Evolutionary conservation across 1,140 invertebrate species (phyloP).

Genomic region (Camponotus floridanus): DNA sequence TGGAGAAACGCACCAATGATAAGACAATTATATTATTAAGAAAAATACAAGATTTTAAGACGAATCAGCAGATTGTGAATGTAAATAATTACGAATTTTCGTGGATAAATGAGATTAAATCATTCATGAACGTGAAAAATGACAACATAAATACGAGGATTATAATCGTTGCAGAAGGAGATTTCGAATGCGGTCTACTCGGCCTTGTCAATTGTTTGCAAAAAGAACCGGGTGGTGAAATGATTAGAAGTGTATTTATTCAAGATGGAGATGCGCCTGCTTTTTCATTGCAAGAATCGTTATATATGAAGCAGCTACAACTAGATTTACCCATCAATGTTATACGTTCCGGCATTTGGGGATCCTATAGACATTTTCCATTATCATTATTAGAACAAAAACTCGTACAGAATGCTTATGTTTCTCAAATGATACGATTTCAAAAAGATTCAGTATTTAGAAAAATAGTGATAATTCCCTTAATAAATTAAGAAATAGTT

Average conservation of each 20-base stretch:
- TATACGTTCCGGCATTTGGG: constrained; percentile 89
- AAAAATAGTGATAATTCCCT: not conserved
- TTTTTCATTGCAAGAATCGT: constrained; percentile 88
- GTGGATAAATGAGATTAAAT: constrained; percentile 85
- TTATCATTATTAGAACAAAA: constrained; percentile 84
- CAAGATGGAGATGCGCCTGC: constrained; percentile 88
- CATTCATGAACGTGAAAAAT: constrained; percentile 86
- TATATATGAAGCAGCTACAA: constrained; percentile 89
- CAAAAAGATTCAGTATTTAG: not conserved
- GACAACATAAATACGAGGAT: constrained; percentile 69
- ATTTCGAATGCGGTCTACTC: constrained; percentile 91
- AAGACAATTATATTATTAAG: constrained; percentile 78
- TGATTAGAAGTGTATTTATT: constrained; percentile 88
- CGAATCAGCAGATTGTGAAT: constrained; percentile 74
- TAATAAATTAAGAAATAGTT: not conserved
- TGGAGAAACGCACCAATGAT: constrained; percentile 77
- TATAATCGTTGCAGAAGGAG: constrained; percentile 87
- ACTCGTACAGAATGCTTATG: constrained; percentile 89
- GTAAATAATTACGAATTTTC: constrained; percentile 80
- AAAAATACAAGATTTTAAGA: constrained; percentile 73
- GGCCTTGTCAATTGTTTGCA: constrained; percentile 93
- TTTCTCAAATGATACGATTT: constrained; percentile 88
- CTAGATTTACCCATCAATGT: constrained; percentile 94
- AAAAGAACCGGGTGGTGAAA: constrained; percentile 89
- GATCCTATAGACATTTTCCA: constrained; percentile 91